Base-by-base conservation (phyloP, 2,797 vertebrate genomes). In the Pteropus rufus region DNA sequence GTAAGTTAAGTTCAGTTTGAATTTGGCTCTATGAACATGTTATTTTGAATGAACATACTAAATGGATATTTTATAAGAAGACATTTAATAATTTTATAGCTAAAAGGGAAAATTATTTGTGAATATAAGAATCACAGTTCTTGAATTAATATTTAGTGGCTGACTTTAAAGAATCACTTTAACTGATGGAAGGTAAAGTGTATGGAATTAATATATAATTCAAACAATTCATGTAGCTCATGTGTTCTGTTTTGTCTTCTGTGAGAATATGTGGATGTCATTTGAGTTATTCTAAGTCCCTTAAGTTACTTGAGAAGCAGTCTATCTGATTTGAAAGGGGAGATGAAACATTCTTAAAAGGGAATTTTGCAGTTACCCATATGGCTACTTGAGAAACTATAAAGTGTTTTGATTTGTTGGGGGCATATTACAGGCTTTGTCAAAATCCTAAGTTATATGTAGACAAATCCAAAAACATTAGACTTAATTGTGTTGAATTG, bases 1-100 rank as follows among this genome's bases (percentile, higher is more conserved):
- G 99, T 99, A 98, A 98, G 82, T 97, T 99, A 98, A 98, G 82
- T 97, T 69, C 14, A 81, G 3, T 89, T 88, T 94, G 15, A 81
- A 46, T 73, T 60, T 96, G 65, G 24, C 23, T 83, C 46, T 94
- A 39, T 44, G 72, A 91, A 89, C 36, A 36, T 93, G 70, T 54
- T 96, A 62, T 72, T 44, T 92, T 67, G 95, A 79, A 14, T 91
- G 26, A 72, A 39, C 8, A 76, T 89, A 67, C 5, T 95, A 15
- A 15, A 62, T 24, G 18, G 92, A 44, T 41, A 72, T 93, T 85
- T 49, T 88, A 41, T 76, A 72, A 67, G 64, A 67, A 89, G 70
- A 65, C 11, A 91, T 64, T 81, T 56, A 44, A 36, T 94, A 92
- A 79, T 73, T 94, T 92, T 89, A 52, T 93, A 70, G 70, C 49